Evolutionary conservation across 1,140 invertebrate species (phyloP).

Genomic region (Platorchestia sp.): DNA sequence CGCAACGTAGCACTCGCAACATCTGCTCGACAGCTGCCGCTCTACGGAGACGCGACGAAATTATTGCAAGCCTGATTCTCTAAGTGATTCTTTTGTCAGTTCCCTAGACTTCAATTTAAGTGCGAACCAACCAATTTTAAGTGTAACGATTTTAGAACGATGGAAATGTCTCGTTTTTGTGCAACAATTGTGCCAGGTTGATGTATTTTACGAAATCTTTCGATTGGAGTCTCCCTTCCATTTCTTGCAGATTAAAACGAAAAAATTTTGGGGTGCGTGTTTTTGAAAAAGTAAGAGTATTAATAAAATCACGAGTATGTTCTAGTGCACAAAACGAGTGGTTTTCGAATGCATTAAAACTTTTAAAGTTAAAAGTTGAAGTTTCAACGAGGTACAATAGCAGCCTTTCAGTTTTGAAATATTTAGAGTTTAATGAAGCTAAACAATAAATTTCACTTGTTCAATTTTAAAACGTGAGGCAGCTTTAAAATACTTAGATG

Average conservation of each 20-base stretch:
- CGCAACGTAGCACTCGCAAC: neutral
- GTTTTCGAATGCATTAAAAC: too few species aligned
- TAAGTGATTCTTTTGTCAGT: neutral
- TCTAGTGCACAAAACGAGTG: too few species aligned
- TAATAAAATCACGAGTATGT: too few species aligned
- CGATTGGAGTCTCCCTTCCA: neutral
- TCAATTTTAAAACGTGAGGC: too few species aligned
- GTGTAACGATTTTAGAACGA: neutral
- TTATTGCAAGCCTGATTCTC: neutral
- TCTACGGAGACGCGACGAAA: neutral
- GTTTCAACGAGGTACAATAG: too few species aligned
- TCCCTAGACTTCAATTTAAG: neutral
- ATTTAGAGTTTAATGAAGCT: too few species aligned
- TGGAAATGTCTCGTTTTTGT: neutral
- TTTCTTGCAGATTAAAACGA: neutral
- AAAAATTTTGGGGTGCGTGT: too few species aligned
- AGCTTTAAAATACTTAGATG: neutral
- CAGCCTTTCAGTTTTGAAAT: too few species aligned
- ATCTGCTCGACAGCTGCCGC: neutral
- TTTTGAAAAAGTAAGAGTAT: too few species aligned
- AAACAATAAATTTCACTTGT: too few species aligned
- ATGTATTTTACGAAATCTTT: neutral
- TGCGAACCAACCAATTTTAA: neutral
- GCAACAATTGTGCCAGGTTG: neutral
- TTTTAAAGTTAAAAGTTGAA: too few species aligned